Percentiles rank a stretch among this genome's conserved stretches.
These are phyloP conservation scores for Anolis apletophallus DNA, from an alignment of 2,797 vertebrate genomes.

Conservation along the genomic window DNA sequence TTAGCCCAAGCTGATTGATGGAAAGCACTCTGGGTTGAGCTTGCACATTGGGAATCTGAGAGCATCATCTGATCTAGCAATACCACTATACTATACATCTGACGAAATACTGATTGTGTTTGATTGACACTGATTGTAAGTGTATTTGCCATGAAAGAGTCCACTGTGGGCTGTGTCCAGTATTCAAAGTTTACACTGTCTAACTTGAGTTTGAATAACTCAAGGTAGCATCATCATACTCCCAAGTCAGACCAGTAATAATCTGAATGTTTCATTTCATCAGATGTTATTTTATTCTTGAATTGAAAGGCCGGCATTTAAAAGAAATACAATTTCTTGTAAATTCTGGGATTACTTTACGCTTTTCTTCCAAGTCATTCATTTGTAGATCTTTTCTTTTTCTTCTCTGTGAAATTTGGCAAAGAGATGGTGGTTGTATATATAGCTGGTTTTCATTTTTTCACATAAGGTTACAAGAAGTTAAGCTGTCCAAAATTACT, in stretches of 20 bases:
- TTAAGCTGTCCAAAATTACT: conserved; percentile 46
- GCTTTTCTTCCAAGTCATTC: neutral
- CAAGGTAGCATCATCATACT: neutral
- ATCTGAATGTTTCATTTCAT: neutral
- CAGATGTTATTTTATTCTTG: neutral
- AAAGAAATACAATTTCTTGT: neutral
- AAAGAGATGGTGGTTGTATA: neutral
- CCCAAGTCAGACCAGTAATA: neutral
- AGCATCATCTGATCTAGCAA: neutral
- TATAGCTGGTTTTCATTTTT: rapidly evolving
- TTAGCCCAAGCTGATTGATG: neutral
- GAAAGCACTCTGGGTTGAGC: neutral
- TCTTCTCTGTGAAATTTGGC: neutral
- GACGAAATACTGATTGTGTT: neutral
- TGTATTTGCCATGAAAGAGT: neutral
- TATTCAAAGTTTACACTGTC: neutral
- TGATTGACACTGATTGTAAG: neutral
- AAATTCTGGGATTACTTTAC: neutral
- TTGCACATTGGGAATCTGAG: neutral
- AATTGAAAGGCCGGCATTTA: neutral
- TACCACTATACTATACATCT: neutral
- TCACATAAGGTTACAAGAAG: conserved; percentile 27
- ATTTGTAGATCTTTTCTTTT: neutral
- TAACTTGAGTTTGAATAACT: neutral
- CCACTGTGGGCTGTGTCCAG: too few species aligned